phyloP scores from a whole-genome alignment of 2,888 invertebrate genomes.

The Lacanobia wlatinum region DNA sequence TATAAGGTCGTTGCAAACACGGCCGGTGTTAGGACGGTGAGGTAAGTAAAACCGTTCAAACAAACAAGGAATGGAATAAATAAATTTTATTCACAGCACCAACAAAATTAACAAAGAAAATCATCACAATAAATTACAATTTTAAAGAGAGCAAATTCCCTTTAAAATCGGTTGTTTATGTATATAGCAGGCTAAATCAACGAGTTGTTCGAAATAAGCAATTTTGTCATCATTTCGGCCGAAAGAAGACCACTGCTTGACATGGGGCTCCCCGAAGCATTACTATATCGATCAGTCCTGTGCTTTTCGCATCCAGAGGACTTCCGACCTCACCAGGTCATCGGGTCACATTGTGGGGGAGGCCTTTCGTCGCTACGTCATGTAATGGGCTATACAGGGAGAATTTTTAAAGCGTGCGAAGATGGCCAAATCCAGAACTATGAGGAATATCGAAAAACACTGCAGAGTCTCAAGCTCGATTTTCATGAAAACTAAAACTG shows the following conservation, averaged over 20 bases:
- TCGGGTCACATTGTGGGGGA: not conserved
- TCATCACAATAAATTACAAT: too few relatives aligned
- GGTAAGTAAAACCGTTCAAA: not conserved
- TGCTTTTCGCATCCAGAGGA: not conserved
- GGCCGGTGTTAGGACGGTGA: not conserved
- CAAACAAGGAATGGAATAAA: constrained; percentile 25
- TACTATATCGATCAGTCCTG: not conserved
- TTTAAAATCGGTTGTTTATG: too few relatives aligned
- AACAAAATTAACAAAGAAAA: constrained; percentile 46
- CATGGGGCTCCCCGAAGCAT: not conserved
- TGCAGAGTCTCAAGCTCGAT: too few relatives aligned
- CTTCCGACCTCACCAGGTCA: too few relatives aligned
- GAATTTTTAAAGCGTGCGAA: too few relatives aligned
- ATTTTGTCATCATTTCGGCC: not conserved
- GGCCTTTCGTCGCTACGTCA: too few relatives aligned
- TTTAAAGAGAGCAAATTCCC: too few relatives aligned
- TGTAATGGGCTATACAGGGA: too few relatives aligned
- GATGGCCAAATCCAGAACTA: too few relatives aligned
- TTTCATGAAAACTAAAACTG: too few relatives aligned
- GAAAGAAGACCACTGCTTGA: not conserved
- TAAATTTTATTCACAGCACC: constrained; percentile 61
- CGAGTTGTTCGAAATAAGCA: not conserved
- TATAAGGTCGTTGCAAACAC: not conserved
- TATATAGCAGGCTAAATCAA: not conserved
- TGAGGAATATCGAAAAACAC: too few relatives aligned